Base-by-base conservation (phyloP, 2,797 vertebrate species). In the Steatocranus sp. region DNA sequence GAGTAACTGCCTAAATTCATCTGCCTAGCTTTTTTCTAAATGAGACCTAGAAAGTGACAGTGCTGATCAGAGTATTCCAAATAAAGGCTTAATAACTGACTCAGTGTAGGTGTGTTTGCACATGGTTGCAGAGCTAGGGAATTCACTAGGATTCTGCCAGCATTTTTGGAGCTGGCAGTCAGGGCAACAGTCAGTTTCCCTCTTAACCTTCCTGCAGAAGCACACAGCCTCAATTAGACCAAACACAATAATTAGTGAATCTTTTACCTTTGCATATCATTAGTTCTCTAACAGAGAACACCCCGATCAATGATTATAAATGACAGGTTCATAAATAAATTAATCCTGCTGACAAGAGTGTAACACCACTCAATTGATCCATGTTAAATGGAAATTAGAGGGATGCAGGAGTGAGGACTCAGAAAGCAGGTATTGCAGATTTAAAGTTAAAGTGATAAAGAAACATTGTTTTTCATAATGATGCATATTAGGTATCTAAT, bases 241-340 rank as follows among this genome's bases (percentile, higher is more conserved):
- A 97, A 97, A 96, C 93, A 96, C 96, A 97, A 97, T 97, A 97
- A 97, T 97, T 96, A 96, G 95, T 94, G 95, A 96, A 97, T 97
- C 95, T 97, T 97, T 97, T 97, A 96, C 96, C 96, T 96, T 94
- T 93, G 95, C 94, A 95, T 95, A 95, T 96, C 96, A 97, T 97
- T 97, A 97, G 95, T 95, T 96, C 94, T 94, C 95, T 96, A 96
- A 94, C 91, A 77, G 94, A 95, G 92, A 96, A 96, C 95, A 88
- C 96, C 94, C 95, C 93, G 94, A 97, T 97, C 97, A 96, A 97
- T 97, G 93, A 93, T 93, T 96, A 95, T 93, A 97, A 97, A 97
- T 97, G 97, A 97, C 96, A 97, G 96, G 95, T 97, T 98, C 96
- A 97, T 97, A 97, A 98, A 98, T 98, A 97, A 97, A 98, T 97